Base-by-base conservation (phyloP, 1,140 invertebrate species). In the Lepidurus arcticus region DNA sequence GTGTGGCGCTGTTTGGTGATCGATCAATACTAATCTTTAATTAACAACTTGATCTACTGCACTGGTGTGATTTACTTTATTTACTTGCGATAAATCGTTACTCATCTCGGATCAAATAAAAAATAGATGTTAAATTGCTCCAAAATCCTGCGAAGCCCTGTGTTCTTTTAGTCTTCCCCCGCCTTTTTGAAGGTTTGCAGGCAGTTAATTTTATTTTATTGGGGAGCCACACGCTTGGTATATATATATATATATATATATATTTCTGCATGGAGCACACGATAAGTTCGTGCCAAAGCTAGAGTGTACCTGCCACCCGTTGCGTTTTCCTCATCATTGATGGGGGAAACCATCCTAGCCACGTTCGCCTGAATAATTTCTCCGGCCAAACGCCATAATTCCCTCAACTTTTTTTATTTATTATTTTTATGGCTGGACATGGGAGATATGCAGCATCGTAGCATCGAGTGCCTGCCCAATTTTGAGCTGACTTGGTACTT, bases 361-460 rank as follows among this genome's bases (percentile, higher is more conserved):
- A 65, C 53, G 53, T 65, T 21, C 21, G 53, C 13, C 21, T 65
- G 53, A 65, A 65, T 65, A 65, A 65, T 21, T 65, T 21, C 53
- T 65, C 53, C 13, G 21, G 53, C 53, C 21, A 65, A 34, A 65
- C 53, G 53, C 53, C 53, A 65, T 65, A 65, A 65, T 65, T 65
- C 53, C 53, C 53, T 65, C 53, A 21, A 65, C 53, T n/a, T 65
- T 65, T 65, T 47, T 11, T 16, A 7, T 21, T 65, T 65, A 7
- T n/a, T 16, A 11, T 21, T 65, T 65, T 65, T 65, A 65, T 65
- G 53, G 53, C 53, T 65, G 16, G n/a, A 65, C 53, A 21, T 13
- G 9, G 9, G 53, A 65, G 53, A 65, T 65, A 65, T 13, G 7
- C 1, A 65, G 53, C 21, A 21, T 0, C 53, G 53, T 65, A 65